A percentile compares a stretch with the other conserved stretches of the same genome.
Evolutionary conservation across 2,797 vertebrate genomes (phyloP).

Genomic region (Phaenicophaeus curvirostris): DNA sequence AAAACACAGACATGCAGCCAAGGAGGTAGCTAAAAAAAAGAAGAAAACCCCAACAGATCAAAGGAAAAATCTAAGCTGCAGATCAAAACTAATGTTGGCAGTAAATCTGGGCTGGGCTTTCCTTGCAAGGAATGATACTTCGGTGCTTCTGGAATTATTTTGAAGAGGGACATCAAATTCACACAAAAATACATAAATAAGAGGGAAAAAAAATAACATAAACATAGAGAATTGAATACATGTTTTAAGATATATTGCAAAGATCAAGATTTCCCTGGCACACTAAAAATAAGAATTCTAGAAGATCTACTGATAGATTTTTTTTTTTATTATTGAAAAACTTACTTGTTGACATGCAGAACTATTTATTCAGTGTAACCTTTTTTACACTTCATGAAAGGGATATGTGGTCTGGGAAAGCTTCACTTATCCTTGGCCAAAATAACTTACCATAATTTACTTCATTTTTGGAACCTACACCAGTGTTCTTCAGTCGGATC

Average conservation of each 20-base stretch:
- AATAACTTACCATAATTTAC: constrained; percentile 44
- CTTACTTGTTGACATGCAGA: constrained; percentile 19
- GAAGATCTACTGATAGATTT: background rate
- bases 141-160: background rate
- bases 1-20: background rate
- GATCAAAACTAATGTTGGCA: constrained; percentile 38
- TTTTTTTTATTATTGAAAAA: background rate
- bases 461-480: constrained; percentile 34
- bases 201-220: background rate
- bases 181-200: background rate
- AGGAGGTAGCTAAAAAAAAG: background rate
- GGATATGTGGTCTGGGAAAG: constrained; percentile 37
- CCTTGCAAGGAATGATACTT: background rate
- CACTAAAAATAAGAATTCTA: background rate
- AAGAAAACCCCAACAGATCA: background rate
- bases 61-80: constrained; percentile 50
- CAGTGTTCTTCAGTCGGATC: background rate
- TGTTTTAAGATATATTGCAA: background rate
- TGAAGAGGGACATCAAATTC: background rate
- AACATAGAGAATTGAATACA: background rate
- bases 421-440: constrained; percentile 39
- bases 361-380: constrained; percentile 38
- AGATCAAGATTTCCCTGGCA: background rate
- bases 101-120: constrained; percentile 1
- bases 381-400: constrained; percentile 36